Percentiles rank a stretch among this genome's conserved stretches.
Evolutionary conservation across 2,113 vertebrate genomes (phyloP).

Genomic region (Crocuta crocuta): DNA sequence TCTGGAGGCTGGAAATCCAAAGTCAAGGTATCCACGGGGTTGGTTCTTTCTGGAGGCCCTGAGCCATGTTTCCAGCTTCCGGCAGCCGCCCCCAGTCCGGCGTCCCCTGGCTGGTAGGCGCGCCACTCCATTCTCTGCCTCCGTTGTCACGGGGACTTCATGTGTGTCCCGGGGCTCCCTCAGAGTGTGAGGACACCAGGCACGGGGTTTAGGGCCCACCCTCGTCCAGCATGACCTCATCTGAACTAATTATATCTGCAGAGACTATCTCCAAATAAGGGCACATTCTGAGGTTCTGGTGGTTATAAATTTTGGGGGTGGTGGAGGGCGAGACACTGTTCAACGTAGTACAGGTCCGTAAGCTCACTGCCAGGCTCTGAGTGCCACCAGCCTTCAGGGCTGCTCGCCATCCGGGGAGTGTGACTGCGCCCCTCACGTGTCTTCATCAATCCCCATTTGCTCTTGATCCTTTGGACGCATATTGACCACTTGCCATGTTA

Average conservation of each 20-base stretch:
- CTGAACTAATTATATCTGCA: neutral
- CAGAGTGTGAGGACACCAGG: neutral
- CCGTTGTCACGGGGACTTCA: rapidly evolving
- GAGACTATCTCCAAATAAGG: neutral
- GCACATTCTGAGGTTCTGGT: neutral
- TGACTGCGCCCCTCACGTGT: rapidly evolving
- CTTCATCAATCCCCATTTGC: rapidly evolving
- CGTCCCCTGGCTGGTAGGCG: neutral
- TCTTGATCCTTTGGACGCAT: neutral
- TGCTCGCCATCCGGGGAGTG: neutral
- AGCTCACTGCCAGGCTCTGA: neutral
- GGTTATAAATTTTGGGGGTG: too few relatives aligned
- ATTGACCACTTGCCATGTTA: neutral
- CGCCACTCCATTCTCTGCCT: neutral
- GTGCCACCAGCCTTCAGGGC: neutral
- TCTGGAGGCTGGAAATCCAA: neutral
- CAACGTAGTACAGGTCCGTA: rapidly evolving
- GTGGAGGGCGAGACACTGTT: neutral
- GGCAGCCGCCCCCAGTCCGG: neutral
- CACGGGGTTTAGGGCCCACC: neutral
- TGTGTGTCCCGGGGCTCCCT: neutral
- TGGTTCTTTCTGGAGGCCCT: neutral
- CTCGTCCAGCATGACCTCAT: neutral
- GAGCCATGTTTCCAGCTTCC: rapidly evolving
- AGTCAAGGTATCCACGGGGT: neutral